A percentile compares a stretch with the other conserved stretches of the same genome.
phyloP scores from a whole-genome alignment of 2,888 invertebrate genomes.

The Parapristionchus giblindavisi region DNA sequence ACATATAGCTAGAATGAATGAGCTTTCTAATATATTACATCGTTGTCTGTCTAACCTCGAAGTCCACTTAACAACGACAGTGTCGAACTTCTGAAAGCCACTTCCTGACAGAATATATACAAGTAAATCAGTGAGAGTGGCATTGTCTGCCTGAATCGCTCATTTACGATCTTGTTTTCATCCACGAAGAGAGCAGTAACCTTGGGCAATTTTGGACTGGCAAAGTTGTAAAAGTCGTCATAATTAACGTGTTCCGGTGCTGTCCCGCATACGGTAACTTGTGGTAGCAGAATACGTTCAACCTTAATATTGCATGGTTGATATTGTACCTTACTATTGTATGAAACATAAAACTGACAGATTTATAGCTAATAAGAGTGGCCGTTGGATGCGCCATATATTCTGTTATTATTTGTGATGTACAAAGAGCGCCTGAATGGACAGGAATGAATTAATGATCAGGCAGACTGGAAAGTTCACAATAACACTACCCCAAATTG shows the following conservation, averaged over 20 bases:
- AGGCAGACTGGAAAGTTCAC: not conserved
- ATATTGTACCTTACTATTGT: not conserved
- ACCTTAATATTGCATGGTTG: too few species aligned
- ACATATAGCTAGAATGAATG: not conserved
- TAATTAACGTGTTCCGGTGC: constrained; percentile 41
- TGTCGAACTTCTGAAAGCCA: constrained; percentile 44
- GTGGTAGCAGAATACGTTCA: constrained; percentile 44
- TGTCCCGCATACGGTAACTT: constrained; percentile 46
- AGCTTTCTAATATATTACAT: not conserved
- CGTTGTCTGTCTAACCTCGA: not conserved
- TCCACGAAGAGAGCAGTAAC: not conserved
- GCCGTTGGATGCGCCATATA: constrained; percentile 42
- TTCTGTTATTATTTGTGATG: constrained; percentile 40
- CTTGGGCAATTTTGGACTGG: not conserved
- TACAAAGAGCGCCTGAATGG: not conserved
- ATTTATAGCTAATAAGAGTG: constrained; percentile 41
- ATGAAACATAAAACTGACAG: constrained; percentile 15
- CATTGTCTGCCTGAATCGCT: constrained; percentile 12
- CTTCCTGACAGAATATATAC: constrained; percentile 47
- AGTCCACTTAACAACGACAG: constrained; percentile 5
- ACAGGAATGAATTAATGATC: not conserved
- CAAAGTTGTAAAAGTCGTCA: constrained; percentile 2
- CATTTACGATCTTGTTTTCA: not conserved
- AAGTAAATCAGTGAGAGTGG: constrained; percentile 43
- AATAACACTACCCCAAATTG: not conserved